Evolutionary conservation across 2,797 vertebrate genomes (phyloP), one percentile per base, ranked within the genome.

Genomic region (Morus bassanus): DNA sequence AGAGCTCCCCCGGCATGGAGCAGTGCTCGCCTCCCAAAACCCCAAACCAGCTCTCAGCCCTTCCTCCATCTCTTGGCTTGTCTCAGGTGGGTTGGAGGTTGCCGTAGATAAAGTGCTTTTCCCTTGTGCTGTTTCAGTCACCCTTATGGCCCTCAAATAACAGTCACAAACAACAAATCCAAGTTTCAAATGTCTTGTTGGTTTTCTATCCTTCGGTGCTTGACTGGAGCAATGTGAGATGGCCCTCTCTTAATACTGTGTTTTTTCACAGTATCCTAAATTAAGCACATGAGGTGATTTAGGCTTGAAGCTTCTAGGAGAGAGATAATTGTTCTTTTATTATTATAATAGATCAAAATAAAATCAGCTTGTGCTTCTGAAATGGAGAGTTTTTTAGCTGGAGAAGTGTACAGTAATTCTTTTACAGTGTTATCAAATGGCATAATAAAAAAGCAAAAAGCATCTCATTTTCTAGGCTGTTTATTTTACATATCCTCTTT

Each of bases 401-500:
- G 78, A 81, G 87, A 79, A 90, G 30, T 61, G 83, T 54, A 80
- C 67, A 92, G 63, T 93, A 83, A 92, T 95, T 93, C 91, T 96
- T 95, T 96, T 93, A 48, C 80, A 91, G 73, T 60, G 94, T 94
- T 96, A 95, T 78, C 91, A 95, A 95, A 93, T 91, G 95, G 85
- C 94, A 91, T 89, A 91, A 89, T 77, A 92, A 97, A 96, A 93
- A 93, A 95, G 70, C 91, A 91, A 85, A 95, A 94, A 65, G 35
- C 84, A 35, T 88, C 92, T 96, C 74, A 85, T 97, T 97, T 84
- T 88, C 90, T 93, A 88, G 67, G 77, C 67, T 97, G 80, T 89
- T 97, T 97, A 92, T 84, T 95, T 91, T 76, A 75, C 33, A 77
- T 84, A 72, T 91, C 88, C 85, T 91, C 93, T 96, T 95, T 57